Percentiles rank a stretch among this genome's conserved stretches.
Conservation (phyloP, 2,888 invertebrate genomes). For the Mesoligia furuncula region DNA sequence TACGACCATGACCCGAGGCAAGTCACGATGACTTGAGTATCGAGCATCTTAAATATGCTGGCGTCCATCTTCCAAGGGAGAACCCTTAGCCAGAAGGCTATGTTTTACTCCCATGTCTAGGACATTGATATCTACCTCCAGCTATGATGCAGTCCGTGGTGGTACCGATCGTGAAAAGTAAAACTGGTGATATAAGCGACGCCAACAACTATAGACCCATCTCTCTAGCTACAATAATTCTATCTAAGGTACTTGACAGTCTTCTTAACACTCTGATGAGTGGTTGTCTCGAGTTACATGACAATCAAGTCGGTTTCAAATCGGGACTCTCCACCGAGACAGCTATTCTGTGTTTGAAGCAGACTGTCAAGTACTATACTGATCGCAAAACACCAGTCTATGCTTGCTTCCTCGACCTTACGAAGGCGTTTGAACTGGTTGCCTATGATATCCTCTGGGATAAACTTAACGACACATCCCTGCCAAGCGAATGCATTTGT, state of each 20-base stretch:
- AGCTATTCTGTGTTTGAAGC: no score
- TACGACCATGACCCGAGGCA: background rate
- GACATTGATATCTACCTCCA: background rate
- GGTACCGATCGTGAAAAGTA: background rate
- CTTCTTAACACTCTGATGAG: background rate
- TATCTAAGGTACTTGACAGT: background rate
- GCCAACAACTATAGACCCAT: background rate
- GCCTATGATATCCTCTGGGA: no score
- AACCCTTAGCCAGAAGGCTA: no score
- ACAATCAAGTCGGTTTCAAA: no score
- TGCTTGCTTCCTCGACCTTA: no score
- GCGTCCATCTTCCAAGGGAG: no score
- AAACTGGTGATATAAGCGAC: constrained; percentile 1
- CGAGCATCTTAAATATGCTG: background rate
- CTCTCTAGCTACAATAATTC: background rate
- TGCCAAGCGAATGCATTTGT: no score
- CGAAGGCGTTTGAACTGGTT: no score
- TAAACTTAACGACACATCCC: no score
- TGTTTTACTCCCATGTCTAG: constrained; percentile 5
- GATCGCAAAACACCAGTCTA: no score
- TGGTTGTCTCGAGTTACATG: background rate
- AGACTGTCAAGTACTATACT: no score
- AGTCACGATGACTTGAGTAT: constrained; percentile 1
- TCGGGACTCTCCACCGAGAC: no score
- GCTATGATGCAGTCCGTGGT: background rate